These are phyloP conservation scores for Dendroctonus valens DNA, from an alignment of 1,140 invertebrate species.

Conservation along the genomic window DNA sequence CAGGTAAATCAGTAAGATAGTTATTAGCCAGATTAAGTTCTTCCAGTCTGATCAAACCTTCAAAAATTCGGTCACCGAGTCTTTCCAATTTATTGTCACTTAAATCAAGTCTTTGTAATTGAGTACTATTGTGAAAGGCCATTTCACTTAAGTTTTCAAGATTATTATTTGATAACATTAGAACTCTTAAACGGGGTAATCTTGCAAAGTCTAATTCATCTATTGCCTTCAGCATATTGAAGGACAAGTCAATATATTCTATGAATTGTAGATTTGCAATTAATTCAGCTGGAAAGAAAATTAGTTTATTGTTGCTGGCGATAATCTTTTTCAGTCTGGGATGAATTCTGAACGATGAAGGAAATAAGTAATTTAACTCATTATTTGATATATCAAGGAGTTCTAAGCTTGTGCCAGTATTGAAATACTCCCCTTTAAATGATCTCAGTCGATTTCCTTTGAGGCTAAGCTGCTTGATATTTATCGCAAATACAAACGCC, in stretches of 20 bases:
- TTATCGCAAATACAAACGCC: constrained; percentile 67
- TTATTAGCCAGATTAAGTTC: constrained; percentile 75
- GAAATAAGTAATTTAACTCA: constrained; percentile 74
- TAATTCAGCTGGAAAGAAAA: constrained; percentile 78
- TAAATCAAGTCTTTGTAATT: constrained; percentile 78
- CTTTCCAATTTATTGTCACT: constrained; percentile 69
- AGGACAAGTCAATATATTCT: constrained; percentile 70
- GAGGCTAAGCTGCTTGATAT: constrained; percentile 65
- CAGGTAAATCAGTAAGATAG: constrained; percentile 69
- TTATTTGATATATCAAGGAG: constrained; percentile 73
- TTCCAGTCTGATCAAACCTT: constrained; percentile 75
- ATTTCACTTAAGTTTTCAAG: constrained; percentile 80
- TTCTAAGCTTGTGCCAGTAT: constrained; percentile 68
- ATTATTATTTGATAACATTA: constrained; percentile 71
- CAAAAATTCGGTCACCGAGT: constrained; percentile 76
- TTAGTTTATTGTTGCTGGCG: constrained; percentile 72
- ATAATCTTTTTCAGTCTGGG: constrained; percentile 67
- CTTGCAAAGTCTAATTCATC: constrained; percentile 83
- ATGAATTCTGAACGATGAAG: constrained; percentile 80
- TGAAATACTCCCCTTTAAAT: constrained; percentile 78
- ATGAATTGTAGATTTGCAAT: constrained; percentile 72
- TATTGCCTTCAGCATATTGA: constrained; percentile 73
- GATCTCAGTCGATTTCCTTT: constrained; percentile 69
- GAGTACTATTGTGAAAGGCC: constrained; percentile 87
- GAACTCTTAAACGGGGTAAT: constrained; percentile 64